Evolutionary conservation across 2,797 vertebrate species (phyloP).

Genomic region (Martes flavigula): DNA sequence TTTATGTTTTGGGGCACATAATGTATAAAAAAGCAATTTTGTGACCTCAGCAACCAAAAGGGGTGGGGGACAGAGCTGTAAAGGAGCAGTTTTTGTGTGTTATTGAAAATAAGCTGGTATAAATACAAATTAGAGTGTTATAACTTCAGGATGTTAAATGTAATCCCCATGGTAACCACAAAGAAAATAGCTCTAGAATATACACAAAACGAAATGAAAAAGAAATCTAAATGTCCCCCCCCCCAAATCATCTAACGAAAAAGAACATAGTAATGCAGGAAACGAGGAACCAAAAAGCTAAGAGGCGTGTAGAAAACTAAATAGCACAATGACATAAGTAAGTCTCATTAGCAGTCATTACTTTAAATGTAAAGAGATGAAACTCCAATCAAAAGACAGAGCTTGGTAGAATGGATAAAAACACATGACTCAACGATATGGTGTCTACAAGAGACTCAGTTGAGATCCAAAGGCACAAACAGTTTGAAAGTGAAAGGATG

Average conservation of each 20-base stretch:
- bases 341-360: neutral
- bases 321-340: neutral
- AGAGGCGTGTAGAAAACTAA: neutral
- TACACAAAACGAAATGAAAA: slow-evolving; percentile 19
- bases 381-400: neutral
- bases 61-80: neutral
- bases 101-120: slow-evolving; percentile 24
- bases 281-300: neutral
- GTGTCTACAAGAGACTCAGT: neutral
- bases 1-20: neutral
- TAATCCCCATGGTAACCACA: slow-evolving; percentile 6
- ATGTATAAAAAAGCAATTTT: neutral
- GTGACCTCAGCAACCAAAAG: neutral
- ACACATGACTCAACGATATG: neutral
- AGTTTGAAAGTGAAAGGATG: neutral
- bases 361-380: slow-evolving; percentile 1
- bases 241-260: neutral
- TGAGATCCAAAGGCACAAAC: neutral
- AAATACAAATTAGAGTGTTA: slow-evolving; percentile 43
- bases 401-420: neutral
- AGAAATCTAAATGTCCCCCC: neutral
- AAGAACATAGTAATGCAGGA: neutral
- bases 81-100: slow-evolving; percentile 13
- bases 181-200: slow-evolving; percentile 42
- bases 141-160: slow-evolving; percentile 37